These are phyloP conservation scores for Arge pagana DNA, from an alignment of 2,888 invertebrate genomes.

Conservation along the genomic window DNA sequence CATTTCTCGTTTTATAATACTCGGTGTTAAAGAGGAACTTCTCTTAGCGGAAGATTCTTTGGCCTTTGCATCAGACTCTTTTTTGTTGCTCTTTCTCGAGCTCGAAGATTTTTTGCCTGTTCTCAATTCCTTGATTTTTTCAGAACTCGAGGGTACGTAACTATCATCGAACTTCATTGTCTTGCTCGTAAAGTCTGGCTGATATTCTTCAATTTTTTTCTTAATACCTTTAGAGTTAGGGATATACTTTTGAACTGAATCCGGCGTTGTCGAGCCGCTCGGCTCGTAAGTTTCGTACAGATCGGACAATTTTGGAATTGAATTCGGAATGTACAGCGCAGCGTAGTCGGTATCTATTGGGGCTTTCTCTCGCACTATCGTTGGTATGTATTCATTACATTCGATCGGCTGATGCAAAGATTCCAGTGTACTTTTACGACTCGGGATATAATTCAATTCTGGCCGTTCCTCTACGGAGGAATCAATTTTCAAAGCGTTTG, in stretches of 20 bases:
- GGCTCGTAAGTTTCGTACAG: constrained; percentile 42
- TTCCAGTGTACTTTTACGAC: constrained; percentile 41
- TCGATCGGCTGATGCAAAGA: constrained; percentile 30
- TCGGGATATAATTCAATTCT: constrained; percentile 40
- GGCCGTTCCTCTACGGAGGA: neutral
- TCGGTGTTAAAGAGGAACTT: constrained; percentile 5
- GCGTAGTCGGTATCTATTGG: neutral
- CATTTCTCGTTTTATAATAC: constrained; percentile 25
- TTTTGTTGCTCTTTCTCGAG: neutral
- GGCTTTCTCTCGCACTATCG: constrained; percentile 12
- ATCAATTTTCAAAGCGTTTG: neutral
- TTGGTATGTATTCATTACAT: constrained; percentile 42
- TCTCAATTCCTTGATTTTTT: constrained; percentile 15
- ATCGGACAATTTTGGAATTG: constrained; percentile 23
- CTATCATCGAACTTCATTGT: constrained; percentile 44
- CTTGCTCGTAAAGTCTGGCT: constrained; percentile 43
- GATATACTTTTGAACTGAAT: constrained; percentile 36
- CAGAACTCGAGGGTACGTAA: constrained; percentile 41
- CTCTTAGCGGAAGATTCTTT: constrained; percentile 22
- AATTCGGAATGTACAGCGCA: constrained; percentile 43
- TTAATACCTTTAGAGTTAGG: constrained; percentile 42
- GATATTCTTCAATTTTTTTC: constrained; percentile 40
- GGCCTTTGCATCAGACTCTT: neutral
- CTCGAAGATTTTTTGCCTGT: neutral
- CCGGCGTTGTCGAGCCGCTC: constrained; percentile 23